These are phyloP conservation scores for Porites evermanni DNA, from an alignment of 92 coral and sea anemone species.

Conservation along the genomic window DNA sequence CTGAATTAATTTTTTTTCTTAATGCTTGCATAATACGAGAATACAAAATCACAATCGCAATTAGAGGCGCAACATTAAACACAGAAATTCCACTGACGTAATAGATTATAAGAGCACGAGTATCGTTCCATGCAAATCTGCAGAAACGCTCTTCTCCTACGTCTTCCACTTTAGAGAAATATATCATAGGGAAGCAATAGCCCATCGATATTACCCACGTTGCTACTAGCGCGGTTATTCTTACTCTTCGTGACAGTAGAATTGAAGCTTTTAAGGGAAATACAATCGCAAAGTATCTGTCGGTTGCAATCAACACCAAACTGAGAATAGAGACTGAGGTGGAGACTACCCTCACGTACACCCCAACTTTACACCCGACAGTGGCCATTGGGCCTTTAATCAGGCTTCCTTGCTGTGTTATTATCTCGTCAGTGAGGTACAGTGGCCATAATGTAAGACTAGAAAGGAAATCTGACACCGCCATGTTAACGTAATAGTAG, in stretches of 20 bases:
- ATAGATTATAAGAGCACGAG: neutral
- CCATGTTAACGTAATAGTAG: neutral
- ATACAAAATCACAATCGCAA: neutral
- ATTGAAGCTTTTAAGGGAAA: slow-evolving; percentile 12
- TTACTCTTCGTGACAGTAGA: neutral
- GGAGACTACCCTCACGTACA: neutral
- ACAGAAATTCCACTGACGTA: neutral
- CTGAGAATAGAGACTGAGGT: slow-evolving; percentile 17
- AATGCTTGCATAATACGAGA: slow-evolving; percentile 6
- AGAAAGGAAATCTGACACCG: neutral
- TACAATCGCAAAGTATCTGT: slow-evolving; percentile 29
- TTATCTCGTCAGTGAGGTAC: slow-evolving; percentile 12
- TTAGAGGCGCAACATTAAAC: neutral
- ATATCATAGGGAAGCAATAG: slow-evolving; percentile 1
- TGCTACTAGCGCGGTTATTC: neutral
- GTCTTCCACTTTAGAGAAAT: slow-evolving; percentile 10
- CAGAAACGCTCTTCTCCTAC: slow-evolving; percentile 1
- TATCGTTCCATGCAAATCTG: slow-evolving; percentile 20
- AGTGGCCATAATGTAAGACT: neutral
- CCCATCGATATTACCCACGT: slow-evolving; percentile 27
- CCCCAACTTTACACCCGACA: slow-evolving; percentile 26
- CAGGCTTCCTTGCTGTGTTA: slow-evolving; percentile 23
- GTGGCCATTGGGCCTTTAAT: slow-evolving; percentile 35
- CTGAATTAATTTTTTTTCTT: neutral
- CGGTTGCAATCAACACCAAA: slow-evolving; percentile 27